Evolutionary conservation across 2,888 invertebrate species (phyloP).

Genomic region (Latrodectus hesperus): DNA sequence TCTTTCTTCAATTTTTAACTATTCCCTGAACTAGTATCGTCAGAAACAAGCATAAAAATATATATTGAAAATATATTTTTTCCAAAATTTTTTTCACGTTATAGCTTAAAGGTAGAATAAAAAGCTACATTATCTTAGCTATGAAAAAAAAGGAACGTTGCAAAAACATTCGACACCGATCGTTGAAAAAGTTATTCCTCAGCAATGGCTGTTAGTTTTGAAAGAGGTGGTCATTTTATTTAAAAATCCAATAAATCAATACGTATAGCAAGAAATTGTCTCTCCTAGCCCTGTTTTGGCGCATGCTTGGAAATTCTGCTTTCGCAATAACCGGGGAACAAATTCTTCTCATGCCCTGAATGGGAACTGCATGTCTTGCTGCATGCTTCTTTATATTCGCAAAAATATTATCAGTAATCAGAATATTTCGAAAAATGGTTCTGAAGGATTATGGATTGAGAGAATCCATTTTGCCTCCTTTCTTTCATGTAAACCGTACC

Average conservation of each 20-base stretch:
- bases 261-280: constrained; percentile 38
- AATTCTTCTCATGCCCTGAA: too few species aligned
- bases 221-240: constrained; percentile 62
- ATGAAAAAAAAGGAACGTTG: constrained; percentile 8
- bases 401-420: too few species aligned
- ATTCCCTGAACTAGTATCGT: background rate
- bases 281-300: constrained; percentile 25
- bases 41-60: background rate
- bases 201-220: constrained; percentile 23
- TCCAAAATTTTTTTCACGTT: constrained; percentile 8
- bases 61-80: background rate
- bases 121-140: constrained; percentile 19
- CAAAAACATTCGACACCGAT: constrained; percentile 39
- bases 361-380: too few species aligned
- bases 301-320: constrained; percentile 22
- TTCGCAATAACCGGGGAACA: constrained; percentile 25
- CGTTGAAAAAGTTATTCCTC: constrained; percentile 31
- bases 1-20: constrained; percentile 3
- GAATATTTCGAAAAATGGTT: too few species aligned
- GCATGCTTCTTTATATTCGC: too few species aligned
- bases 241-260: constrained; percentile 64
- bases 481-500: too few species aligned
- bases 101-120: constrained; percentile 19
- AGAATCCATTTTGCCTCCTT: too few species aligned
- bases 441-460: too few species aligned